Conservation (phyloP, 2,113 vertebrate species). For the Catharus fuscescens region DNA sequence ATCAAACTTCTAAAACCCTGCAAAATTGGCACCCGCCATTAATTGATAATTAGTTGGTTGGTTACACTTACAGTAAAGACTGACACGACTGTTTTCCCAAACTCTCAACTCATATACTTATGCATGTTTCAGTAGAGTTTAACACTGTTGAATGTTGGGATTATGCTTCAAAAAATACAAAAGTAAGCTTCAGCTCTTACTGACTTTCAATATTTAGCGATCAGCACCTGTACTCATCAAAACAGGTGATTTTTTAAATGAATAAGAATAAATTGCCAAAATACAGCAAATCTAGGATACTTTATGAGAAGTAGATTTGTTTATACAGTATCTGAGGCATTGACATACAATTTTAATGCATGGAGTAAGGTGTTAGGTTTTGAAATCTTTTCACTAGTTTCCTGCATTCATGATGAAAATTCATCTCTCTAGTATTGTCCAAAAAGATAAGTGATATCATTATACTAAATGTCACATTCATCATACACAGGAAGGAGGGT, state of each 20-base stretch:
- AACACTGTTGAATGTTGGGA: neutral
- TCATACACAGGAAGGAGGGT: neutral
- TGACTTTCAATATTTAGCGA: neutral
- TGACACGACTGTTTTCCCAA: slow-evolving; percentile 1
- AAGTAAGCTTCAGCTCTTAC: neutral
- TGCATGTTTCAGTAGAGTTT: neutral
- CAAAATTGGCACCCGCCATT: neutral
- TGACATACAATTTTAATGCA: neutral
- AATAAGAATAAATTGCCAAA: neutral
- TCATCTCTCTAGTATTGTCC: neutral
- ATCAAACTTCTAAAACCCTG: neutral
- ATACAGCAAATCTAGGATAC: neutral
- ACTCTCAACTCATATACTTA: neutral
- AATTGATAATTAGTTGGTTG: slow-evolving; percentile 5
- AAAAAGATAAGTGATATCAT: neutral
- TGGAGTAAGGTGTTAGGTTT: neutral
- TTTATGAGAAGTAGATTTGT: neutral
- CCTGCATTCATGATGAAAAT: neutral
- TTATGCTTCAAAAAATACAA: neutral
- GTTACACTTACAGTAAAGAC: neutral
- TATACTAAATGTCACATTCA: neutral
- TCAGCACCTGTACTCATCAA: neutral
- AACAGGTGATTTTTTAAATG: rapidly evolving
- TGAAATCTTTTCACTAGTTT: neutral
- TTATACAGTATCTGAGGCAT: neutral